Evolutionary conservation across 2,888 invertebrate species (phyloP).

Genomic region (Graphium colonna): DNA sequence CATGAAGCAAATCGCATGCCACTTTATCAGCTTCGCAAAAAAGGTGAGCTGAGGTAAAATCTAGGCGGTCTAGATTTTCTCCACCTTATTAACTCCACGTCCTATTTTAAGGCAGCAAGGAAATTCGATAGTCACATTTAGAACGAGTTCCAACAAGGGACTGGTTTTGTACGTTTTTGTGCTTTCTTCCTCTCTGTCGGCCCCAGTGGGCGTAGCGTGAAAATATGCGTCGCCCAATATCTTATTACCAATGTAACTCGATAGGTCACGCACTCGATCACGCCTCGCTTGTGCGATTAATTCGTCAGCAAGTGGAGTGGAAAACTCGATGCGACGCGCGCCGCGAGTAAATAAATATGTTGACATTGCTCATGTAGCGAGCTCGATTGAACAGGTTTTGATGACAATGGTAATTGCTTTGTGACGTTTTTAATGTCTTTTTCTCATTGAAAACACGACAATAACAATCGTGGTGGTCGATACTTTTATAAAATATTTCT

Average conservation of each 20-base stretch:
- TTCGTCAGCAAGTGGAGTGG: conserved; percentile 34
- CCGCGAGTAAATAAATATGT: conserved; percentile 27
- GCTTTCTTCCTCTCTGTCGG: conserved; percentile 6
- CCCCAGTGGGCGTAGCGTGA: conserved; percentile 20
- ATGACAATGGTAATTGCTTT: conserved; percentile 14
- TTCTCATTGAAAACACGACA: neutral
- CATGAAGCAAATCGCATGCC: no score
- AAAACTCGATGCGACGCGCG: conserved; percentile 34
- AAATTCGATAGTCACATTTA: conserved; percentile 8
- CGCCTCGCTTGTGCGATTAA: conserved; percentile 34
- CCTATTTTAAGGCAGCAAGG: neutral
- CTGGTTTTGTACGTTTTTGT: neutral
- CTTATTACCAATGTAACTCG: conserved; percentile 32
- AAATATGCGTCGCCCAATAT: conserved; percentile 23
- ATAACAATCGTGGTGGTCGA: no score
- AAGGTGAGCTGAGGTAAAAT: neutral
- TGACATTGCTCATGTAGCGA: conserved; percentile 23
- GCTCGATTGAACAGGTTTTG: conserved; percentile 14
- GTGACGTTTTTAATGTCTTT: neutral
- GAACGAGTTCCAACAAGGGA: neutral
- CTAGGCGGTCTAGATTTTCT: neutral
- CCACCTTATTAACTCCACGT: neutral
- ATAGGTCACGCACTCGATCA: conserved; percentile 26
- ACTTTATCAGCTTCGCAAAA: no score
- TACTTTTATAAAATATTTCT: no score